Conservation (phyloP, 2,888 invertebrate species). For the Micoletzkya japonica region DNA sequence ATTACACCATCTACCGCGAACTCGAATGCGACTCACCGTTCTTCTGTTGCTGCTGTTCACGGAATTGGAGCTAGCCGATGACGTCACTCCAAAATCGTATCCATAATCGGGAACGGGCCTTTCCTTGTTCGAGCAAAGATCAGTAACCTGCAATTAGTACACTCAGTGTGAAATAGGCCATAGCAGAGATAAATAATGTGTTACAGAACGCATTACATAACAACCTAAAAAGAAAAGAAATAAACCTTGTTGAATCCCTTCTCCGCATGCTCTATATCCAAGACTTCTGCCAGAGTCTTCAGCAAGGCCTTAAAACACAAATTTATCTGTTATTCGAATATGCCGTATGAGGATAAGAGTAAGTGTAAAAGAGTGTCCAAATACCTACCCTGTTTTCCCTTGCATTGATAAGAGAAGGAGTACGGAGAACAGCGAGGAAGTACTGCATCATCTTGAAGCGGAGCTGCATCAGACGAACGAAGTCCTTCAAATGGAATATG, state of each 20-base stretch:
- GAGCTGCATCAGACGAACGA: constrained; percentile 44
- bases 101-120: too few relatives aligned
- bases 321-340: background rate
- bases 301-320: constrained; percentile 29
- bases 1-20: too few relatives aligned
- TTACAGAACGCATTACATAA: background rate
- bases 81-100: too few relatives aligned
- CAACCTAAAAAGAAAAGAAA: background rate
- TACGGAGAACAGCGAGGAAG: constrained; percentile 47
- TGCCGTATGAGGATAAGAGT: background rate
- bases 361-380: background rate
- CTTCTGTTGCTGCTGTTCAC: too few relatives aligned
- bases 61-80: too few relatives aligned
- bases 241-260: constrained; percentile 30
- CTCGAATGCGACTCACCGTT: too few relatives aligned
- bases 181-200: background rate
- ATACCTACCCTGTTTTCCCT: constrained; percentile 15
- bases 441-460: constrained; percentile 59
- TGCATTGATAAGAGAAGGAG: constrained; percentile 31
- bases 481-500: constrained; percentile 31
- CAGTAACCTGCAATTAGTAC: too few relatives aligned
- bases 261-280: constrained; percentile 29
- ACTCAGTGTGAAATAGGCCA: too few relatives aligned
- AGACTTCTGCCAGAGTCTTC: constrained; percentile 18
- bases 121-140: too few relatives aligned